Conservation (phyloP, 2,113 vertebrate species). For the Lates calcarifer region DNA sequence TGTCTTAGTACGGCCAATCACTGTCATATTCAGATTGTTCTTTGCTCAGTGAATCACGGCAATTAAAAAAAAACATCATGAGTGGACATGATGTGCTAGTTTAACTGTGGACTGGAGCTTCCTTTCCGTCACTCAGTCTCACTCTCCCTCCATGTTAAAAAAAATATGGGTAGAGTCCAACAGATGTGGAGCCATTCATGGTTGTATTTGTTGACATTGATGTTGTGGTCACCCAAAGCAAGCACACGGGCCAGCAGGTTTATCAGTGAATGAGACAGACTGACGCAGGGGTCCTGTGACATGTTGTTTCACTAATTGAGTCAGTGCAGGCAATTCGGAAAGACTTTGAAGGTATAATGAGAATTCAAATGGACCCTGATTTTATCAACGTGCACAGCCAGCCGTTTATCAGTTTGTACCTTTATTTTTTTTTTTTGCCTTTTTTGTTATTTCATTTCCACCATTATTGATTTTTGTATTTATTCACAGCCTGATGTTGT, state of each 20-base stretch:
- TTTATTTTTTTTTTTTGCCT: slow-evolving; percentile 49
- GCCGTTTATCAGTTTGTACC: slow-evolving; percentile 47
- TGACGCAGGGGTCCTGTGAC: slow-evolving; percentile 68
- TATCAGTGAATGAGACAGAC: slow-evolving; percentile 81
- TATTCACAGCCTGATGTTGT: slow-evolving; percentile 51
- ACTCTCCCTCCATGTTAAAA: neutral
- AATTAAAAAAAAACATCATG: slow-evolving; percentile 29
- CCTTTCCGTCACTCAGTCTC: neutral
- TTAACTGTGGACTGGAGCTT: neutral
- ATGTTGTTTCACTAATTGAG: slow-evolving; percentile 71
- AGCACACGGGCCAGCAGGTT: slow-evolving; percentile 71
- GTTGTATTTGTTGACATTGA: slow-evolving; percentile 78
- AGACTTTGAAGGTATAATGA: slow-evolving; percentile 71
- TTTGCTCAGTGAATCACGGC: neutral
- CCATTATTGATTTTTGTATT: slow-evolving; percentile 68
- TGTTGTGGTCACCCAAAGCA: slow-evolving; percentile 71
- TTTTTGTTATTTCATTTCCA: slow-evolving; percentile 67
- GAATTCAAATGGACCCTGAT: slow-evolving; percentile 69
- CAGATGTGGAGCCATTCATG: slow-evolving; percentile 55
- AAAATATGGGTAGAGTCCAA: slow-evolving; percentile 45
- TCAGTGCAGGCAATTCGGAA: slow-evolving; percentile 52
- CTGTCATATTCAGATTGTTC: slow-evolving; percentile 13
- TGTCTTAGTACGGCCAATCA: neutral
- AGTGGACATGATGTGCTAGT: slow-evolving; percentile 23
- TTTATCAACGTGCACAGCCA: slow-evolving; percentile 49